Percentiles rank a stretch among this genome's conserved stretches.
These are phyloP conservation scores for Hyaena hyaena DNA, from an alignment of 2,113 vertebrate genomes.

Conservation along the genomic window DNA sequence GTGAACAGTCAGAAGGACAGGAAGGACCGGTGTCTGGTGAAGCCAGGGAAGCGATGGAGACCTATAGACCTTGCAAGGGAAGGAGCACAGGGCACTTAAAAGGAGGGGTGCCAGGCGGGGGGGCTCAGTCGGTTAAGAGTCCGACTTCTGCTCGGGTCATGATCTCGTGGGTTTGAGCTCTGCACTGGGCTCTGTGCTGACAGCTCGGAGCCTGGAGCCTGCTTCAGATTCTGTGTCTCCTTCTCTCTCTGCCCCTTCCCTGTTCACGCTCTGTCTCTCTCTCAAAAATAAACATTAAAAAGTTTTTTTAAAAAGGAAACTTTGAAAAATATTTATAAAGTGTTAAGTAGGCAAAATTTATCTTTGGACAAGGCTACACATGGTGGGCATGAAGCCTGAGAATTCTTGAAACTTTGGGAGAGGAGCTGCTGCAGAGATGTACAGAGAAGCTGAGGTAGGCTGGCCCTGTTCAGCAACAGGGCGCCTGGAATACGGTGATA, in stretches of 20 bases:
- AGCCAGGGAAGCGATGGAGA: neutral
- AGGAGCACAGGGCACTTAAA: neutral
- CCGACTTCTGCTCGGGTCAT: too few species aligned
- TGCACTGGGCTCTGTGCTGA: too few species aligned
- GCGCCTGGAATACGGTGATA: neutral
- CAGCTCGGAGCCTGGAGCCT: too few species aligned
- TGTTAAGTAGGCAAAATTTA: neutral
- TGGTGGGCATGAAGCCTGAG: neutral
- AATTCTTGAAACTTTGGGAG: neutral
- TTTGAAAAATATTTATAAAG: neutral
- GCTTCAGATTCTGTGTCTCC: too few species aligned
- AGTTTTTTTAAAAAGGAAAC: neutral
- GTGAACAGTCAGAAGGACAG: neutral
- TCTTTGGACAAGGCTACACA: neutral
- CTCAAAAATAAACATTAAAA: too few species aligned
- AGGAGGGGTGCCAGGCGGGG: too few species aligned
- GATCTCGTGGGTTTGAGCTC: too few species aligned
- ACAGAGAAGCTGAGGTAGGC: accelerated
- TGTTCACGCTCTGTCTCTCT: too few species aligned
- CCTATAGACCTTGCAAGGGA: neutral
- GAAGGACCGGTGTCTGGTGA: too few species aligned
- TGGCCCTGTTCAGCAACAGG: accelerated
- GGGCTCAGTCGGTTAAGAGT: too few species aligned
- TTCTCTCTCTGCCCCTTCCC: too few species aligned
- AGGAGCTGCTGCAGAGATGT: neutral